These are phyloP conservation scores for Rhodeus uyekii DNA, from an alignment of 2,797 vertebrate species.

Conservation along the genomic window DNA sequence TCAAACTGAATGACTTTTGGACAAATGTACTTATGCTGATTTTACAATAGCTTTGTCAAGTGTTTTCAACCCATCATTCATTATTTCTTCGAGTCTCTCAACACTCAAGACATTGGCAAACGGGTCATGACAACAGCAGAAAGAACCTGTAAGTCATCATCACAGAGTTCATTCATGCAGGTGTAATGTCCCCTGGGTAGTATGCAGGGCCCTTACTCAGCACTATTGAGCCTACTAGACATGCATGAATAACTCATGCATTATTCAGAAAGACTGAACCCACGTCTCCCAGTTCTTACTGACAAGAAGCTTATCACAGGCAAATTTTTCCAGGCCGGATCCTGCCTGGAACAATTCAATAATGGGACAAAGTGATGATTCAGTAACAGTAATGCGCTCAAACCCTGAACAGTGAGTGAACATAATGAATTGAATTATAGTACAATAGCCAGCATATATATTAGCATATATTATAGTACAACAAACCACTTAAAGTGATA, in stretches of 20 bases:
- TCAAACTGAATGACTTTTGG: background rate
- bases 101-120: background rate
- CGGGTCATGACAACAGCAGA: background rate
- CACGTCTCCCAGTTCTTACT: background rate
- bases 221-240: conserved; percentile 11
- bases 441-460: background rate
- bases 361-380: conserved; percentile 10
- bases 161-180: conserved; percentile 21
- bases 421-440: conserved; percentile 6
- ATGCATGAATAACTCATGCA: conserved; percentile 6
- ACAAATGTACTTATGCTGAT: background rate
- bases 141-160: conserved; percentile 7
- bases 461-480: too few species aligned
- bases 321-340: background rate
- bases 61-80: background rate
- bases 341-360: background rate
- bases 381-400: background rate
- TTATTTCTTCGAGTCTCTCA: background rate
- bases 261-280: conserved; percentile 21
- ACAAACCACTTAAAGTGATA: background rate
- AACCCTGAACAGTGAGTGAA: background rate
- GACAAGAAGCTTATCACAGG: conserved; percentile 2
- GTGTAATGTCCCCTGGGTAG: conserved; percentile 18
- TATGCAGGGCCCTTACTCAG: conserved; percentile 11
- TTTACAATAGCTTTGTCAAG: background rate